These are phyloP conservation scores for Onchidella celtica DNA, from an alignment of 2,888 invertebrate species.

Conservation along the genomic window DNA sequence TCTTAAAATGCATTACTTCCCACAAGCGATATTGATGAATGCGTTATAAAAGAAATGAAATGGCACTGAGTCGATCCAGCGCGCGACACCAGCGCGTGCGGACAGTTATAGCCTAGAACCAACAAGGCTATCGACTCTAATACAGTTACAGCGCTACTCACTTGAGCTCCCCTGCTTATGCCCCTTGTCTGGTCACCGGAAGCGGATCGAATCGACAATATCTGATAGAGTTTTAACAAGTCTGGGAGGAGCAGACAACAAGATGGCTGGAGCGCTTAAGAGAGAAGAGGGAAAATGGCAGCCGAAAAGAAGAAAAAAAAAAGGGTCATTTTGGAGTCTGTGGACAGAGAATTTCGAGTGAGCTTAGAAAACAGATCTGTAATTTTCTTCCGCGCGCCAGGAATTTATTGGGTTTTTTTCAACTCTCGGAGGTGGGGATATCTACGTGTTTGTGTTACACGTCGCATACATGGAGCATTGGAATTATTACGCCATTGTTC, in stretches of 20 bases:
- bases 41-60: background rate
- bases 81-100: background rate
- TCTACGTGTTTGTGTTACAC: no score
- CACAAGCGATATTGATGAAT: background rate
- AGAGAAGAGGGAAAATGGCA: no score
- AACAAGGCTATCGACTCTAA: background rate
- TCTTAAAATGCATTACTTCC: constrained; percentile 12
- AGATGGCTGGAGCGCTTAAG: no score
- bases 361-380: no score
- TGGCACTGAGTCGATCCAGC: background rate
- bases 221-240: constrained; percentile 23
- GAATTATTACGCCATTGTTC: no score
- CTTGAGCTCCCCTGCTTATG: background rate
- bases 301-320: no score
- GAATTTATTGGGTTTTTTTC: no score
- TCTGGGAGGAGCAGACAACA: constrained; percentile 9
- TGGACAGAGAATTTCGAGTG: no score
- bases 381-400: no score
- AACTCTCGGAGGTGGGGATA: no score
- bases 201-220: constrained; percentile 20
- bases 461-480: no score
- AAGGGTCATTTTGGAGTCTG: no score
- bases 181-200: constrained; percentile 23
- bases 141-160: background rate
- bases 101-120: background rate